Base-by-base conservation (phyloP, 2,888 invertebrate genomes). In the Gortyna flavago region DNA sequence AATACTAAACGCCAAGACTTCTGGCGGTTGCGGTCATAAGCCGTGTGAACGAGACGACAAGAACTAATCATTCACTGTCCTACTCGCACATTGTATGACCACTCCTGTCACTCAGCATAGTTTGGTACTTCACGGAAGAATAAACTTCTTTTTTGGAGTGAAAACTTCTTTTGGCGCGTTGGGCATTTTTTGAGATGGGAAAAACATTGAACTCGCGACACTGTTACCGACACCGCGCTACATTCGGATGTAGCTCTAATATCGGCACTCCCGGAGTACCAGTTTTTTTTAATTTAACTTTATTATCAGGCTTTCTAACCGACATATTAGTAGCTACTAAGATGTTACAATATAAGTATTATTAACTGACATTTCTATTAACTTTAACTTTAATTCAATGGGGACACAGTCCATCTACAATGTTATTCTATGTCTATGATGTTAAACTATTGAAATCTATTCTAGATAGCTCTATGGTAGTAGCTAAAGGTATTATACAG, bases 351-450 rank as follows among this genome's bases (percentile, higher is more conserved):
- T 72, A 62, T 71, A 75, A 61, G 48, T 82, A 85, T 83, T 77
- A 77, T 35, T 66, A 51, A 35, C 68, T 68, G 38, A 72, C 29
- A 65, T 74, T 54, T 44, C 21, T 84, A 77, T 83, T 76, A n/a
- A n/a, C n/a, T n/a, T n/a, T n/a, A n/a, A 69, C 32, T 72, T 66
- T 57, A 69, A 29, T 61, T 54, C 32, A 41, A 73, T 70, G 44
- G 48, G 69, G 38, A 69, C 71, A 85, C 77, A 85, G 83, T 83
- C 44, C 57, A 85, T 65, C 29, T 70, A n/a, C n/a, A 69, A 68
- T 8, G 57, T 77, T 77, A 51, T 21, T 83, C 29, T 65, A 77
- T 77, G 62, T 80, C 62, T 81, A 71, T 75, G 51, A 80, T 75
- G 75, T 80, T 82, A 48, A 57, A 61, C 62, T 72, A 75, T 72